A percentile compares a stretch with the other conserved stretches of the same genome.
Evolutionary conservation across 2,888 invertebrate species (phyloP).

Genomic region (Tanypteryx hageni): DNA sequence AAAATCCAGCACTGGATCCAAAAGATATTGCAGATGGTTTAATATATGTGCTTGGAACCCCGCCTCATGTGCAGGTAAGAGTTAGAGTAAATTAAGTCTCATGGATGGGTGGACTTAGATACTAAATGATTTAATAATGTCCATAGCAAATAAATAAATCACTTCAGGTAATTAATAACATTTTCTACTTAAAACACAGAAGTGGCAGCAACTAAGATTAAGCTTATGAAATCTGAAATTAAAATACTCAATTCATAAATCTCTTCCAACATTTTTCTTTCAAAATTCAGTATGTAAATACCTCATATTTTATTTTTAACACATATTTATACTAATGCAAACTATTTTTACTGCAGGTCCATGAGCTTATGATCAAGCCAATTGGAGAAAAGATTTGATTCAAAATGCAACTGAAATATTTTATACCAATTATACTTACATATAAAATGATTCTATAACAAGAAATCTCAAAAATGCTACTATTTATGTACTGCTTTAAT

Average conservation of each 20-base stretch:
- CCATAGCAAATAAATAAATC: not conserved
- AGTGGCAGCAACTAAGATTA: not conserved
- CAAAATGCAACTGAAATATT: no score
- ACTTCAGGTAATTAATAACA: not conserved
- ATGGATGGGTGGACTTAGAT: no score
- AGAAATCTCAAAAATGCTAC: no score
- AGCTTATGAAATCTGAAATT: not conserved
- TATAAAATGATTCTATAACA: no score
- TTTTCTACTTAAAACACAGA: not conserved
- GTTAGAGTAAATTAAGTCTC: no score
- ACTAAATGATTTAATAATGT: not conserved
- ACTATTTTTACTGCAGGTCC: conserved; percentile 3
- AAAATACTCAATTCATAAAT: not conserved
- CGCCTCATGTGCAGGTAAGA: conserved; percentile 54
- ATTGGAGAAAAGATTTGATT: conserved; percentile 37
- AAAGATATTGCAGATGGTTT: conserved; percentile 52
- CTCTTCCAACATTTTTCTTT: not conserved
- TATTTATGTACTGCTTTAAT: no score
- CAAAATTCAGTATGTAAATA: not conserved
- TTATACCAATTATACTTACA: no score
- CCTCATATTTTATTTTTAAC: no score
- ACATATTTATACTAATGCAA: not conserved
- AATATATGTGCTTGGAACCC: conserved; percentile 37
- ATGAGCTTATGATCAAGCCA: conserved; percentile 41
- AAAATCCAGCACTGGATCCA: conserved; percentile 30